Base-by-base conservation (phyloP, 2,797 vertebrate genomes). In the Microctenopoma steveboyesi region DNA sequence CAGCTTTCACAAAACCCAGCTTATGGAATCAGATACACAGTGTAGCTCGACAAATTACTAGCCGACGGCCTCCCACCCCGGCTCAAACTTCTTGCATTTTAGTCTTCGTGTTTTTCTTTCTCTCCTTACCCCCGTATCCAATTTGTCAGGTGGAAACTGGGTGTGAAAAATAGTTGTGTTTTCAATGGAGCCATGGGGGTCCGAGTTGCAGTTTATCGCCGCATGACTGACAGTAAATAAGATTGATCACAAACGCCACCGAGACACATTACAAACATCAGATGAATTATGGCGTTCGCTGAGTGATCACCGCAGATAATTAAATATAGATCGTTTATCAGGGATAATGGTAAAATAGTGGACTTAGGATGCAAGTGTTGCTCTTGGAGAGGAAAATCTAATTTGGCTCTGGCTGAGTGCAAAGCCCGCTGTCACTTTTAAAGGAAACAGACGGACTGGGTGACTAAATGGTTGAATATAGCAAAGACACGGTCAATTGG, bases 131-230 rank as follows among this genome's bases (percentile, higher is more conserved):
- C 37, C 58, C 14, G 4, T 50, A 66, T 82, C 67, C 64, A 72
- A 83, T 89, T 88, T 86, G 83, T 86, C 83, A 86, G 73, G 62
- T 79, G 52, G 70, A 83, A 89, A 87, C 69, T 74, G 81, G 79
- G 72, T 79, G 76, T 91, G 76, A 91, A 76, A 78, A 82, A 84
- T 85, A 60, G 28, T 42, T 59, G 72, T 71, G 59, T 80, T 82
- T 79, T 46, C 76, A 59, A 53, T 18, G 27, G 72, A 68, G 83
- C 82, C 76, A 60, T 45, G 0, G 71, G 64, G 74, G 61, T 72
- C 74, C 42, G 69, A 61, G 65, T 15, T 69, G 69, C 60, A 73
- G 76, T 78, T 88, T 79, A 84, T 67, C 2, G 55, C 46, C 27
- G 50, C 37, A 22, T 79, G 68, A 77, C 66, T 74, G 73, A 78